A percentile compares a stretch with the other conserved stretches of the same genome.
phyloP scores from a whole-genome alignment of 2,888 invertebrate genomes.

The Acheta domesticus region DNA sequence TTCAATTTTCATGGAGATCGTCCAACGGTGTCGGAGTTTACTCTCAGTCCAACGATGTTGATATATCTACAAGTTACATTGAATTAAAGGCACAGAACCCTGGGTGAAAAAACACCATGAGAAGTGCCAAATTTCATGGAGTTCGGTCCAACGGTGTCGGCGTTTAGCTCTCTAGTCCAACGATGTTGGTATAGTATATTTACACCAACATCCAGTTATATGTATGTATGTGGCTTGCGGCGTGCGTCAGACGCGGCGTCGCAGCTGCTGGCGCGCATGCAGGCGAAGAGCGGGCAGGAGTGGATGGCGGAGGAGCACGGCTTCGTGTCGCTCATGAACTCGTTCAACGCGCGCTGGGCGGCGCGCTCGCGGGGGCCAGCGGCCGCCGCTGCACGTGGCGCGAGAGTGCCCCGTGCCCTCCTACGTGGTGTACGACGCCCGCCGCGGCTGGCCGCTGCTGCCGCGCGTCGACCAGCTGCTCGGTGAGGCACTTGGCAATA shows the following conservation, averaged over 20 bases:
- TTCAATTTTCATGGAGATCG: no score
- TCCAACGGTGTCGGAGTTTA: no score
- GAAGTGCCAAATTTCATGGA: no score
- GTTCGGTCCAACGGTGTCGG: no score
- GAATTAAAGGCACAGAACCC: no score
- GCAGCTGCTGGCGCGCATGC: background rate
- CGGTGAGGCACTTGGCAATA: background rate
- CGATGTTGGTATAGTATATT: no score
- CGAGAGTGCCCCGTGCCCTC: background rate
- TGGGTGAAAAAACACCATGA: no score
- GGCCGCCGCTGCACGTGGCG: background rate
- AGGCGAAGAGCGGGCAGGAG: background rate
- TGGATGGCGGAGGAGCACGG: background rate
- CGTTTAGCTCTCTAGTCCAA: no score
- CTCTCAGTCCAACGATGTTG: no score
- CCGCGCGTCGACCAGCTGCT: constrained; percentile 5
- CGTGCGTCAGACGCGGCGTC: background rate
- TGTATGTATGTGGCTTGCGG: no score
- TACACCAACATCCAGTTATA: no score
- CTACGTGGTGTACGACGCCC: background rate
- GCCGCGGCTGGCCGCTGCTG: background rate
- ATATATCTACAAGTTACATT: no score
- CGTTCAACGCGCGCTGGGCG: background rate
- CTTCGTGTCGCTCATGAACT: background rate
- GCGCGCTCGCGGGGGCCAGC: background rate